Percentiles rank a stretch among this genome's conserved stretches.
Conservation (phyloP, 30 jellyfish, hydroid and myxozoan genomes). For the Catostylus mosaicus region DNA sequence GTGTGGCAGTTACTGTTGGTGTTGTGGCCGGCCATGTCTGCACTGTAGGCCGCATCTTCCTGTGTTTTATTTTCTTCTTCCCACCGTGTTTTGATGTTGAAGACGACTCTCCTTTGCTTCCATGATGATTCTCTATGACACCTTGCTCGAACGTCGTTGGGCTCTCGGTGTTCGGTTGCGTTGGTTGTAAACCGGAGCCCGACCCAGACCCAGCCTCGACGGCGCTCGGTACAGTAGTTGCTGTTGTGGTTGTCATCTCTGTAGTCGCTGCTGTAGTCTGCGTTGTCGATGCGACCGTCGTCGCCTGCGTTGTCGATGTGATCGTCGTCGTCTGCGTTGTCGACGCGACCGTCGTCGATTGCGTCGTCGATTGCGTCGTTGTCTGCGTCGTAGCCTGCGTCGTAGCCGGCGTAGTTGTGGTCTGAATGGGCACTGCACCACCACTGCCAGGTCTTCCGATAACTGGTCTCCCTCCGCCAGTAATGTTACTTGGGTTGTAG, state of each 20-base stretch:
- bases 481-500: conserved; percentile 5
- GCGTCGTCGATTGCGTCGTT: background rate
- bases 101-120: background rate
- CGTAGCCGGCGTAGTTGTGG: background rate
- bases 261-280: conserved; percentile 5
- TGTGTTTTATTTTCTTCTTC: conserved; percentile 29
- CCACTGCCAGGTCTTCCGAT: background rate
- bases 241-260: background rate
- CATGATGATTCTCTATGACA: conserved; percentile 15
- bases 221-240: background rate
- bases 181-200: conserved; percentile 23
- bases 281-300: background rate
- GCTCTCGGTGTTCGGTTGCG: conserved; percentile 38
- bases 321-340: conserved; percentile 6
- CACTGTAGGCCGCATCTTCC: conserved; percentile 15
- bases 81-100: background rate
- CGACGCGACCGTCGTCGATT: conserved; percentile 5
- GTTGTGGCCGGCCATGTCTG: conserved; percentile 28
- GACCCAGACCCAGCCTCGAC: conserved; percentile 22
- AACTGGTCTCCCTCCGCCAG: conserved; percentile 27
- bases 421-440: background rate
- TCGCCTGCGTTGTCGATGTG: background rate
- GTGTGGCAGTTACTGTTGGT: conserved; percentile 29
- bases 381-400: background rate
- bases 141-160: conserved; percentile 57